A percentile compares a stretch with the other conserved stretches of the same genome.
Evolutionary conservation across 2,113 vertebrate genomes (phyloP).

Genomic region (Pungitius pungitius): DNA sequence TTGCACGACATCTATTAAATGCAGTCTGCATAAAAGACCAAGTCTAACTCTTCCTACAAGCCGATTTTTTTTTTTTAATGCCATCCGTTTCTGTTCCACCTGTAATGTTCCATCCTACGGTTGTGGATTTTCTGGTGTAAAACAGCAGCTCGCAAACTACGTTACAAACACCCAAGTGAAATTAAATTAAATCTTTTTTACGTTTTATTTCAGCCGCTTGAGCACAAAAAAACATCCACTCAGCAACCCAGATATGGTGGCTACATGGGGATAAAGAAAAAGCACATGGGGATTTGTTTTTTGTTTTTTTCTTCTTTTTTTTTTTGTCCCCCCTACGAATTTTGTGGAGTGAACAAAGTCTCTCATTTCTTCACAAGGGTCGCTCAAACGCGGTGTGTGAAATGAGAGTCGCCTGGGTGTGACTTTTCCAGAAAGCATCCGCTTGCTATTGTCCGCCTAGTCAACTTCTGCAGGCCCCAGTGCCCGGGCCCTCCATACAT

Average conservation of each 20-base stretch:
- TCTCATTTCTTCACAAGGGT: conserved; percentile 60
- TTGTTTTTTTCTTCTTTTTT: not conserved
- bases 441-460: conserved; percentile 78
- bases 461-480: conserved; percentile 82
- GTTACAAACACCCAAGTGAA: conserved; percentile 27
- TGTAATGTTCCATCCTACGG: not conserved
- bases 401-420: conserved; percentile 80
- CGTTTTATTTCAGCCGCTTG: conserved; percentile 6
- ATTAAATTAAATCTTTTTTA: conserved; percentile 9
- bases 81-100: not conserved
- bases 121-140: no score
- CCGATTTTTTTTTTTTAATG: not conserved
- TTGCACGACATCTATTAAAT: not conserved
- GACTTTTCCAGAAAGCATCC: conserved; percentile 81
- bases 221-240: conserved; percentile 13
- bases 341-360: conserved; percentile 59
- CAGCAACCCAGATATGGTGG: conserved; percentile 8
- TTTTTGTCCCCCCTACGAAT: conserved; percentile 6
- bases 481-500: conserved; percentile 82
- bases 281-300: conserved; percentile 27
- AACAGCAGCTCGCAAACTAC: not conserved
- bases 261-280: conserved; percentile 32
- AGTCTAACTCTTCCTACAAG: not conserved
- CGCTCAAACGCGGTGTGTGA: conserved; percentile 75
- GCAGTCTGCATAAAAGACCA: not conserved